Conservation (phyloP, 2,888 invertebrate genomes). For the Tenthredo mesomela region DNA sequence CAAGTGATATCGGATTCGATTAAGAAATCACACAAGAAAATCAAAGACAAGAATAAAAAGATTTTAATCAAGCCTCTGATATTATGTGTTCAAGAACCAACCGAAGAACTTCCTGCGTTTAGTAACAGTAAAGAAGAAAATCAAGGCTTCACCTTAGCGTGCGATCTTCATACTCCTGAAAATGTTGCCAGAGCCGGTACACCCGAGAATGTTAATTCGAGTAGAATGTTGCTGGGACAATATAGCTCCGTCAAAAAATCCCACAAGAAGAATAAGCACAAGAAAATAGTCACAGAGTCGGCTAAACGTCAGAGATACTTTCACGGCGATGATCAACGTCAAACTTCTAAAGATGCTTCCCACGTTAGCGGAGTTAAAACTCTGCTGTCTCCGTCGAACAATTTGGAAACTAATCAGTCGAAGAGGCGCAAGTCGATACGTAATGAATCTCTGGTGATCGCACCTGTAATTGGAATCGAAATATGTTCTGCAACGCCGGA, state of each 20-base stretch:
- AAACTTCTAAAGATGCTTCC: not conserved
- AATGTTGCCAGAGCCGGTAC: slow-evolving; percentile 65
- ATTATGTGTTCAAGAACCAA: not conserved
- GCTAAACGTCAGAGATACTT: slow-evolving; percentile 63
- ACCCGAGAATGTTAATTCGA: slow-evolving; percentile 72
- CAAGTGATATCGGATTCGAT: slow-evolving; percentile 68
- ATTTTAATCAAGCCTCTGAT: slow-evolving; percentile 60
- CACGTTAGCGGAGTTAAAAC: slow-evolving; percentile 23
- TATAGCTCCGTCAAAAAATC: slow-evolving; percentile 72
- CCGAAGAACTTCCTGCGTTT: not conserved
- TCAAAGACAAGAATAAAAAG: slow-evolving; percentile 68
- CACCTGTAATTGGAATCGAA: slow-evolving; percentile 1
- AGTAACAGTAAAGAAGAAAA: not conserved
- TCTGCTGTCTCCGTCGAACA: not conserved
- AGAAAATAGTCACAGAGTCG: slow-evolving; percentile 64
- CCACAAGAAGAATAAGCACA: slow-evolving; percentile 70
- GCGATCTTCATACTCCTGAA: slow-evolving; percentile 2
- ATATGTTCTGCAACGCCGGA: slow-evolving; percentile 24
- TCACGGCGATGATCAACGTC: slow-evolving; percentile 55
- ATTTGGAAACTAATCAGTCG: not conserved
- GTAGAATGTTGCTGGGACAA: slow-evolving; percentile 68
- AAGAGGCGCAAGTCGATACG: slow-evolving; percentile 23
- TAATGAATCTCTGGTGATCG: not conserved
- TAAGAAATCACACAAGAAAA: slow-evolving; percentile 72
- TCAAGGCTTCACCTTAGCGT: not conserved